Base-by-base conservation (phyloP, 2,797 vertebrate genomes). In the Lacerta bilineata region DNA sequence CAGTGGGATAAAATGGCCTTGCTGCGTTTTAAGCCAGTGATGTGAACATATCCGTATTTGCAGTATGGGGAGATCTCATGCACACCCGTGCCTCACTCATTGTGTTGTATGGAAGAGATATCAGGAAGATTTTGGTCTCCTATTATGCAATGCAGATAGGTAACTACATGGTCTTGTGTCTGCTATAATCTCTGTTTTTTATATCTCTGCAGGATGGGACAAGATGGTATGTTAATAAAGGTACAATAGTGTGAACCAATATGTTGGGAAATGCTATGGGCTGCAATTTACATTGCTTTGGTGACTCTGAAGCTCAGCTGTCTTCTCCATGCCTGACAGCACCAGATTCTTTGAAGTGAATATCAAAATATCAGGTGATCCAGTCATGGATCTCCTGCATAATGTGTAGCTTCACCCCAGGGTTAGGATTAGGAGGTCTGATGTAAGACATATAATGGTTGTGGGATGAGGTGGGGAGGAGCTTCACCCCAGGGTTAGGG, bases 211-310 rank as follows among this genome's bases (percentile, higher is more conserved):
- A 99, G 98, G 98, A 83, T 99, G 89, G 98, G 98, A 64, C 94
- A 98, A 18, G 98, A 98, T 61, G 98, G 98, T 8, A 97, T 99
- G 97, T 98, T 98, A 92, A 98, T 98, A 98, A 98, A 98, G 98
- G 98, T 98, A 90, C 95, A 96, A 17, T 2, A 8, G 3, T 5
- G 15, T 61, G 55, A 25, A 71, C 59, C 8, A 15, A 18, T 27
- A 76, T 6, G 29, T 64, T 61, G 4, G 36, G 25, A 43, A n/a
- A n/a, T 66, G 9, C 29, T 36, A 66, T 5, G 41, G 39, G 36
- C 84, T 61, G 25, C 5, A 20, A 61, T 77, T 66, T n/a, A 36
- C 29, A 61, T 39, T 61, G 33, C 4, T 61, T 50, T 69, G 72
- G 15, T 59, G 13, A 13, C 23, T 72, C 8, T 41, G 50, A 23